Base-by-base conservation (phyloP, 2,888 invertebrate species). In the Caenorhabditis sp. region DNA sequence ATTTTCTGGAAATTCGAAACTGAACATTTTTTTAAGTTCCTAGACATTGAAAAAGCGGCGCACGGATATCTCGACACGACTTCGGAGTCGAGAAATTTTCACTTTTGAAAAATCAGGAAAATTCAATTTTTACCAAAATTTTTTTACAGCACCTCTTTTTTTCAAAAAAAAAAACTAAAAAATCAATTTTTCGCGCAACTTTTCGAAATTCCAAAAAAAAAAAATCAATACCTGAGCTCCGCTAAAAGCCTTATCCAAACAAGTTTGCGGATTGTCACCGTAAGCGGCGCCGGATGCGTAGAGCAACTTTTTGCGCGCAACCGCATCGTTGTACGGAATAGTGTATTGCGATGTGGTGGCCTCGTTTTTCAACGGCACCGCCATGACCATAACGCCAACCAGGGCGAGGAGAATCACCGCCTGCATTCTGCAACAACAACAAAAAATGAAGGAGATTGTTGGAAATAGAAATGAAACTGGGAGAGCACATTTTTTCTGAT, bases 231-330 rank as follows among this genome's bases (percentile, higher is more conserved):
- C 43, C 14, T 43, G 43, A 50, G 73, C 58, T 1, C 68, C 73
- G 49, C 54, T 62, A 62, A 68, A 68, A 19, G 49, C 69, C 50
- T 75, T 75, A 31, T 64, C 67, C 12, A 75, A 50, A 31, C 75
- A 75, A 27, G 63, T n/a, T 59, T 75, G 75, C 14, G 75, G 75
- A 4, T 53, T 36, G 3, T 49, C 49, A 17, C 69, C 75, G 37
- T 69, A 75, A n/a, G 75, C 69, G 58, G 75, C 75, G 21, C 66
- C 69, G 27, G 75, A 69, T 50, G 75, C 69, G 64, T 62, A 64
- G 27, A 75, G 58, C 2, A 70, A 21, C 62, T 75, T 60, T 19
- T 69, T 69, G 27, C 75, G 66, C 26, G 75, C 63, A 1, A 57
- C 19, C 19, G 69, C 54, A 23, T 75, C 75, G 24, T 66, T 67